Percentiles rank a stretch among this genome's conserved stretches.
These are phyloP conservation scores for Gambusia holbrooki DNA, from an alignment of 2,113 vertebrate species.

Conservation along the genomic window DNA sequence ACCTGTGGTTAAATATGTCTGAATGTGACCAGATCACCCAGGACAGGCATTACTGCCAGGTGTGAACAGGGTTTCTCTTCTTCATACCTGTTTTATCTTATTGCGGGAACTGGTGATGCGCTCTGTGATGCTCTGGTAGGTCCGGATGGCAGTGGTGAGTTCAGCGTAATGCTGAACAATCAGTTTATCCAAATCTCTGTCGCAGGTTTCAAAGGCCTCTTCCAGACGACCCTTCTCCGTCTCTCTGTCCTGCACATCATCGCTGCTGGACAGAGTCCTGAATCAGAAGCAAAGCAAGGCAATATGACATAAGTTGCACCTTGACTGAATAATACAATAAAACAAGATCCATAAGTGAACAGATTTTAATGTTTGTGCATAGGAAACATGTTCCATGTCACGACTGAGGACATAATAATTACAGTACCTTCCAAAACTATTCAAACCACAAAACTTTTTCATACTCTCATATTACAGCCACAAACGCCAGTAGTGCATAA, in stretches of 20 bases:
- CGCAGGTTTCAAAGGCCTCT: slow-evolving; percentile 95
- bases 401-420: not conserved
- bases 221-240: slow-evolving; percentile 94
- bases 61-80: not conserved
- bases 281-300: not conserved
- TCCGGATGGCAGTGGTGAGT: slow-evolving; percentile 94
- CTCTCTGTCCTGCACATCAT: slow-evolving; percentile 94
- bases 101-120: slow-evolving; percentile 96
- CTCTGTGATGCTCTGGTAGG: slow-evolving; percentile 98
- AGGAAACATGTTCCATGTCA: not conserved
- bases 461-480: no score
- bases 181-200: slow-evolving; percentile 89
- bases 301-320: not conserved
- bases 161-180: slow-evolving; percentile 97
- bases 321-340: not conserved
- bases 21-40: not conserved
- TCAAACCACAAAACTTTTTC: not conserved
- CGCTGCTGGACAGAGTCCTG: slow-evolving; percentile 93
- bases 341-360: not conserved
- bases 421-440: not conserved
- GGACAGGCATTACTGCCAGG: not conserved
- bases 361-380: not conserved
- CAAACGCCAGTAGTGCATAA: no score
- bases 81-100: slow-evolving; percentile 93
- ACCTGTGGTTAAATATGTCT: not conserved